phyloP scores from a whole-genome alignment of 2,113 vertebrate genomes.

The Charina bottae region DNA sequence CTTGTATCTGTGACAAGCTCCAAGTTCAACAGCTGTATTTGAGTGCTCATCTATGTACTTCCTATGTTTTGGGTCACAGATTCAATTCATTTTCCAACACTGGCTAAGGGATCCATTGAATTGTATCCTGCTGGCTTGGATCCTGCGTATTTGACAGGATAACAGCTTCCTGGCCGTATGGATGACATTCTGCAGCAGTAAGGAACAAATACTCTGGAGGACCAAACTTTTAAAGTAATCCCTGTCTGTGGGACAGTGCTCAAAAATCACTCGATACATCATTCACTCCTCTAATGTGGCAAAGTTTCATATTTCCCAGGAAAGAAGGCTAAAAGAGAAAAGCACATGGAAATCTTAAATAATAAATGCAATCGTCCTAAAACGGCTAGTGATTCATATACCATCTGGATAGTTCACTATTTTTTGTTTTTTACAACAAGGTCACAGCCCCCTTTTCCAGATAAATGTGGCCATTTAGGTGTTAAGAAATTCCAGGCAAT shows the following conservation, averaged over 20 bases:
- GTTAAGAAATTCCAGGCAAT: neutral
- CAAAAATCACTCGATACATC: constrained; percentile 53
- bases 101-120: constrained; percentile 80
- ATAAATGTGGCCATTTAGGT: neutral
- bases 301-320: constrained; percentile 42
- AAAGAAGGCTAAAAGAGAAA: constrained; percentile 40
- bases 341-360: constrained; percentile 52
- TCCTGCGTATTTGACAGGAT: constrained; percentile 73
- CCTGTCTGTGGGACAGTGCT: constrained; percentile 48
- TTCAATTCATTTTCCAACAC: constrained; percentile 78
- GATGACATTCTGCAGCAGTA: constrained; percentile 77
- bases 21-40: constrained; percentile 54
- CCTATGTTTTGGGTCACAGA: constrained; percentile 80
- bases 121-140: constrained; percentile 80
- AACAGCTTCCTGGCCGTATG: constrained; percentile 73
- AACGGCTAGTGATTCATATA: constrained; percentile 46
- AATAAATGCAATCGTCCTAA: constrained; percentile 31
- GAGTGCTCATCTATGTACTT: constrained; percentile 66
- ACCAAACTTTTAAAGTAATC: constrained; percentile 50
- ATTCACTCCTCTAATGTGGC: constrained; percentile 46
- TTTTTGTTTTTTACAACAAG: neutral
- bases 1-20: constrained; percentile 49
- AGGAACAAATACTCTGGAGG: constrained; percentile 60
- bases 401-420: constrained; percentile 13
- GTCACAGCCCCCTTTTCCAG: neutral